Evolutionary conservation across 2,888 invertebrate genomes (phyloP).

Genomic region (Lasioglossum pauxillum): DNA sequence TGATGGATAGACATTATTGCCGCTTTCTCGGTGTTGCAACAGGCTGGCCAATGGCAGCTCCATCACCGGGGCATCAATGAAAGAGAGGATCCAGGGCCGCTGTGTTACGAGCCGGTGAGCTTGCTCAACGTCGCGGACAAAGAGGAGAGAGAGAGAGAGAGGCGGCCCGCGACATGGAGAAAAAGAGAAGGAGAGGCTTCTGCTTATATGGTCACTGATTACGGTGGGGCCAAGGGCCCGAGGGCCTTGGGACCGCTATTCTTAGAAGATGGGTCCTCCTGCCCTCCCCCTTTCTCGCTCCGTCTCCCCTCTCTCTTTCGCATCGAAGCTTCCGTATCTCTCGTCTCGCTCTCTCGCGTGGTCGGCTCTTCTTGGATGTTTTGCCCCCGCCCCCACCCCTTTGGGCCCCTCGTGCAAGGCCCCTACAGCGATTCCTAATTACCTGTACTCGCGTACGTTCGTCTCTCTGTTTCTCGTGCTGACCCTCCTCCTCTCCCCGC

Average conservation of each 20-base stretch:
- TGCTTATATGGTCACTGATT: constrained; percentile 74
- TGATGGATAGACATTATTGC: constrained; percentile 3
- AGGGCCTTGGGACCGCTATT: constrained; percentile 78
- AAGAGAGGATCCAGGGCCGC: constrained; percentile 28
- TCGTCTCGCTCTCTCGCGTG: constrained; percentile 20
- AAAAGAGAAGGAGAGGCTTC: constrained; percentile 58
- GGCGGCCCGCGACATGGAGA: constrained; percentile 21
- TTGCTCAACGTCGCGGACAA: constrained; percentile 59
- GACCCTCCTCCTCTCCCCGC: constrained; percentile 28
- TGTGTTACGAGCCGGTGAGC: constrained; percentile 55
- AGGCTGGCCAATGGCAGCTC: background rate
- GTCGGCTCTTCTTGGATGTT: background rate
- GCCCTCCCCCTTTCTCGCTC: constrained; percentile 49
- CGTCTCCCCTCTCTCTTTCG: constrained; percentile 31
- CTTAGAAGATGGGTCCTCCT: constrained; percentile 74
- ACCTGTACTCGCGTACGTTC: constrained; percentile 52
- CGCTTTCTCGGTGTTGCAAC: constrained; percentile 31
- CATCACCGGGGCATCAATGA: constrained; percentile 46
- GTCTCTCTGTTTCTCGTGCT: constrained; percentile 39
- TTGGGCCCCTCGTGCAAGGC: constrained; percentile 30
- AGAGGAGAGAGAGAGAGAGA: constrained; percentile 38
- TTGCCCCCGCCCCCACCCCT: constrained; percentile 26
- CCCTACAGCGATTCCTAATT: constrained; percentile 68
- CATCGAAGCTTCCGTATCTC: constrained; percentile 43
- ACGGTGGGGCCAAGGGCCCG: constrained; percentile 74